Conservation (phyloP, 1,140 invertebrate genomes). For the Drosophila fuyamai region DNA sequence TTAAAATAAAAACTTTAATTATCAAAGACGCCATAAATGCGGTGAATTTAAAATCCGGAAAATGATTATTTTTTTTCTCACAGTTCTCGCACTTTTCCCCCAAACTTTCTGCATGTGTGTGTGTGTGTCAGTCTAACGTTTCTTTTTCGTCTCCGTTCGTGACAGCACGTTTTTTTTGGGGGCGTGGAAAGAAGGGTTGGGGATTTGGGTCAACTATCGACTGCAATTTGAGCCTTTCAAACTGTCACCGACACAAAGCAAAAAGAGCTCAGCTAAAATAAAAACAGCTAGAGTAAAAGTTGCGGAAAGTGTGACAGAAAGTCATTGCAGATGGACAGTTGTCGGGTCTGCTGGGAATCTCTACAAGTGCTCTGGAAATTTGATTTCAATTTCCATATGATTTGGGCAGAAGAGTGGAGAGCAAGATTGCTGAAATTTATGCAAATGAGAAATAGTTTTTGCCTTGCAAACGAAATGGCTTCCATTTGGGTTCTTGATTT, state of each 20-base stretch:
- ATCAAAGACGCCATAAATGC: no score
- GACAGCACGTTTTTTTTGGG: conserved; percentile 38
- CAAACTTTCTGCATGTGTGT: conserved; percentile 11
- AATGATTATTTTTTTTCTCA: background rate
- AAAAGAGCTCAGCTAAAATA: background rate
- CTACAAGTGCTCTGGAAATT: conserved; percentile 72
- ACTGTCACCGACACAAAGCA: conserved; percentile 59
- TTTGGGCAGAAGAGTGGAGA: conserved; percentile 2
- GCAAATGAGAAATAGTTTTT: conserved; percentile 41
- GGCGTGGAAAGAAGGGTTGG: conserved; percentile 1
- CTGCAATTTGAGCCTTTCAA: conserved; percentile 70
- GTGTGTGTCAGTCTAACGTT: conserved; percentile 16
- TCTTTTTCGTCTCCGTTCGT: conserved; percentile 50
- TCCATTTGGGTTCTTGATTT: background rate
- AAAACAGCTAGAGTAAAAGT: conserved; percentile 20
- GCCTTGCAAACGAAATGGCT: conserved; percentile 6
- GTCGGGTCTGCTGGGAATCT: conserved; percentile 38
- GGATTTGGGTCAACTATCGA: conserved; percentile 79
- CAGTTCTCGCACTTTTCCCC: conserved; percentile 11
- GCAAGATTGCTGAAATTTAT: conserved; percentile 28
- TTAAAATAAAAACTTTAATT: no score
- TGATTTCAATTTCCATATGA: conserved; percentile 81
- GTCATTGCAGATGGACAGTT: conserved; percentile 57
- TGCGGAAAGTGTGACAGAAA: conserved; percentile 57
- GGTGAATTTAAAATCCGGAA: background rate